Conservation (phyloP, 30 jellyfish, hydroid and myxozoan species). For the Turritopsis rubra region DNA sequence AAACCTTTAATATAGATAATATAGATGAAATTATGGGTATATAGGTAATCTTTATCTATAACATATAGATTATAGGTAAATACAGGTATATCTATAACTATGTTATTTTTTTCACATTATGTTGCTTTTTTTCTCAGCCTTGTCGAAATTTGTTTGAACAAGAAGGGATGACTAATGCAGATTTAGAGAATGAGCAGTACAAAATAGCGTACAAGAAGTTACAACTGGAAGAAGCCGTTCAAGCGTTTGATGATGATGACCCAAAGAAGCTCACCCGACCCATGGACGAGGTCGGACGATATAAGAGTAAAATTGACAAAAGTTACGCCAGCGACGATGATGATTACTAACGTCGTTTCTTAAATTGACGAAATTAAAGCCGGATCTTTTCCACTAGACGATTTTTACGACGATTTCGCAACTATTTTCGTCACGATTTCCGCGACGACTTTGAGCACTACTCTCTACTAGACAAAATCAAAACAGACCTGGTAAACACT, state of each 20-base stretch:
- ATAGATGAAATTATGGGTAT: too few relatives aligned
- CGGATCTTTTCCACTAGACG: background rate
- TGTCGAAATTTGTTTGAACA: constrained; percentile 69
- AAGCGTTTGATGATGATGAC: constrained; percentile 15
- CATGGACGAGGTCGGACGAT: constrained; percentile 34
- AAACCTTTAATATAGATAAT: too few relatives aligned
- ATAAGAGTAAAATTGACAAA: constrained; percentile 19
- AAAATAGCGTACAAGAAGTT: constrained; percentile 63
- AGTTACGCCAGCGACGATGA: constrained; percentile 9
- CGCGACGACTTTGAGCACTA: too few relatives aligned
- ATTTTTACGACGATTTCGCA: background rate
- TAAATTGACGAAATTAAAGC: background rate
- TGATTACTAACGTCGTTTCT: constrained; percentile 6
- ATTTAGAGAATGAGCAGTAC: constrained; percentile 62
- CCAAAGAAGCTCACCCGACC: constrained; percentile 41
- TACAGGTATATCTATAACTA: too few relatives aligned
- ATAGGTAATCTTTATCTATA: too few relatives aligned
- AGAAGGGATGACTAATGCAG: constrained; percentile 53
- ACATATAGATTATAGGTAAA: too few relatives aligned
- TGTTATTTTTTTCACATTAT: too few relatives aligned
- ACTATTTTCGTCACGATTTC: too few relatives aligned
- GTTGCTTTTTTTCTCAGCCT: constrained; percentile 25
- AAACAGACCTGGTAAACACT: too few relatives aligned
- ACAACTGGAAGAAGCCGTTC: constrained; percentile 66
- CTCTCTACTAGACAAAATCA: too few relatives aligned